Evolutionary conservation across 2,113 vertebrate species (phyloP).

Genomic region (Coracopsis vasa): DNA sequence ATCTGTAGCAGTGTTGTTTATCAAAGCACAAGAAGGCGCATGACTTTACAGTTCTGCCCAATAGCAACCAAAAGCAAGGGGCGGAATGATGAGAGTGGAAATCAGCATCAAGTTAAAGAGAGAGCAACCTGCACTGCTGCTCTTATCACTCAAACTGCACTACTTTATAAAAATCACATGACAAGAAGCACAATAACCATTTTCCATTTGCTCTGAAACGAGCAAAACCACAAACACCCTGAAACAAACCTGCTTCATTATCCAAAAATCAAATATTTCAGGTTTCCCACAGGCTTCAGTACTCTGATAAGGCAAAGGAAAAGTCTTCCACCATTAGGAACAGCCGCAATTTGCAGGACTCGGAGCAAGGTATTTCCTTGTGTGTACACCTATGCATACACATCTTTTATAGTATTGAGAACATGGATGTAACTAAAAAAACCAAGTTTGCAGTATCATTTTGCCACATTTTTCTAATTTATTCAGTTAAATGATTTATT

Average conservation of each 20-base stretch:
- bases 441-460: conserved; percentile 42
- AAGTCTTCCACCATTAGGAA: conserved; percentile 56
- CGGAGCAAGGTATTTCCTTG: conserved; percentile 32
- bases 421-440: conserved; percentile 11
- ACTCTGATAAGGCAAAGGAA: conserved; percentile 90
- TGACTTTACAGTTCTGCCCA: conserved; percentile 60
- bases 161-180: neutral
- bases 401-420: neutral
- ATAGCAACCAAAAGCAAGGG: conserved; percentile 30
- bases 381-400: neutral
- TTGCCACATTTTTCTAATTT: conserved; percentile 69
- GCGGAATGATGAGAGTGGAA: neutral
- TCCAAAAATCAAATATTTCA: conserved; percentile 59
- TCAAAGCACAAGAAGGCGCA: conserved; percentile 56
- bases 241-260: conserved; percentile 24
- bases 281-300: conserved; percentile 52
- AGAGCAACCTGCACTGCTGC: neutral
- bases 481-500: conserved; percentile 67
- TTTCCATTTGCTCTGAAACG: conserved; percentile 76
- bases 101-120: neutral
- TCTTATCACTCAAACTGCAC: neutral
- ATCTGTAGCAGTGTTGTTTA: neutral
- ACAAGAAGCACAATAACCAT: neutral
- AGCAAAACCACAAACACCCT: conserved; percentile 64
- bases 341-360: conserved; percentile 79